Evolutionary conservation across 2,797 vertebrate genomes (phyloP).

Genomic region (Ara ararauna): DNA sequence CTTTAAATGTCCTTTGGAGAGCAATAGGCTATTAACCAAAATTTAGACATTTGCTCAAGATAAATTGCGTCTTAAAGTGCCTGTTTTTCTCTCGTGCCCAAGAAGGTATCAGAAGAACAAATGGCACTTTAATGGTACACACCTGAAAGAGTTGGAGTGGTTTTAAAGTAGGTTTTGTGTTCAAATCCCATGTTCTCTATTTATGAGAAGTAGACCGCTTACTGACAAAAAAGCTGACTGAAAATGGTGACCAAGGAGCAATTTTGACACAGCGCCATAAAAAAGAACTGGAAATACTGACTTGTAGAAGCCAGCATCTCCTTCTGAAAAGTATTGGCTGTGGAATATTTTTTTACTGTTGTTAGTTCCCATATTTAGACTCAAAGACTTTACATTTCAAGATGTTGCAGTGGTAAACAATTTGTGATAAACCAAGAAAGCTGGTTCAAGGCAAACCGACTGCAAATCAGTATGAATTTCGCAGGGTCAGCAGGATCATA

Average conservation of each 20-base stretch:
- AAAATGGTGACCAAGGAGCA: not conserved
- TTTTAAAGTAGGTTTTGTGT: not conserved
- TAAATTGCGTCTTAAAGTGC: not conserved
- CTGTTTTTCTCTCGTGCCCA: not conserved
- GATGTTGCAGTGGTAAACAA: not conserved
- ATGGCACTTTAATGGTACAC: not conserved
- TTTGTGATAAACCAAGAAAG: not conserved
- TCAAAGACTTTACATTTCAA: not conserved
- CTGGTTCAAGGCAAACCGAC: not conserved
- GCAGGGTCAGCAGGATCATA: not conserved
- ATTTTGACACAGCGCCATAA: not conserved
- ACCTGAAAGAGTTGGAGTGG: not conserved
- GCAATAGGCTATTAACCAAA: not conserved
- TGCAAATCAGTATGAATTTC: not conserved
- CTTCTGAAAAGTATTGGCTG: not conserved
- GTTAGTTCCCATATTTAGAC: not conserved
- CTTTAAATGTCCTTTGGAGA: not conserved
- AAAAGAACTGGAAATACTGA: not conserved
- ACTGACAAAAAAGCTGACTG: not conserved
- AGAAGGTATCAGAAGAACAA: not conserved
- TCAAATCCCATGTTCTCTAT: not conserved
- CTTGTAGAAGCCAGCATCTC: not conserved
- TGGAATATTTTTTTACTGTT: not conserved
- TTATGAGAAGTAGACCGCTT: not conserved
- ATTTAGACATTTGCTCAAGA: not conserved